phyloP scores from a whole-genome alignment of 1,140 invertebrate species.

The Pseudomyrmex sp. region DNA sequence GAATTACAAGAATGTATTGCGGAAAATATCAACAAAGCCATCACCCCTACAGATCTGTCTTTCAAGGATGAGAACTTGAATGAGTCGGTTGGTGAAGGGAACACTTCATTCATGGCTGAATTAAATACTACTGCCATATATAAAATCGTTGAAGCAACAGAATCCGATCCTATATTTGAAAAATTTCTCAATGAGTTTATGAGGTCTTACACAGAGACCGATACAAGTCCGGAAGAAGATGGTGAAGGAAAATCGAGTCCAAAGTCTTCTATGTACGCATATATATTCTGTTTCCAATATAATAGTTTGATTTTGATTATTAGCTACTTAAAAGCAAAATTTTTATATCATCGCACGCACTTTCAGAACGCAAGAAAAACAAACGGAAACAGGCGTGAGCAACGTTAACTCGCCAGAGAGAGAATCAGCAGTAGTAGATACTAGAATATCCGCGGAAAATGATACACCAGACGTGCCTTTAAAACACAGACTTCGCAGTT shows the following conservation, averaged over 20 bases:
- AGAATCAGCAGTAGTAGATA: background rate
- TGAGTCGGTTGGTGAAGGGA: conserved; percentile 73
- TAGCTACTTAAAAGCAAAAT: background rate
- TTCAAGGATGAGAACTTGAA: conserved; percentile 72
- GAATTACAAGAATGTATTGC: conserved; percentile 85
- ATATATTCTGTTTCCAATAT: conserved; percentile 5
- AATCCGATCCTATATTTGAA: conserved; percentile 84
- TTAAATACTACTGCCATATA: conserved; percentile 78
- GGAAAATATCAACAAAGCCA: conserved; percentile 85
- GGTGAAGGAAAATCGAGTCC: conserved; percentile 57
- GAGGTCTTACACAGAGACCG: conserved; percentile 74
- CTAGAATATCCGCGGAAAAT: background rate
- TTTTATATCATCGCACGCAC: background rate
- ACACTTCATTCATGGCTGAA: conserved; percentile 81
- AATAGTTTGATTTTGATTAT: background rate
- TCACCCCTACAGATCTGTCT: conserved; percentile 73
- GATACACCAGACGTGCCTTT: conserved; percentile 72
- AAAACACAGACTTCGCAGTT: conserved; percentile 79
- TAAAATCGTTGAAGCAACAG: conserved; percentile 81
- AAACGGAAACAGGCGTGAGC: conserved; percentile 33
- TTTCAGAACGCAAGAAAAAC: conserved; percentile 51
- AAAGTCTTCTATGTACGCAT: background rate
- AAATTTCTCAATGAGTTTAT: conserved; percentile 83
- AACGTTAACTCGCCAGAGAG: conserved; percentile 36
- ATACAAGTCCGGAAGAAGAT: conserved; percentile 80